Conservation (phyloP, 2,888 invertebrate species). For the Taphrorychus bicolor region DNA sequence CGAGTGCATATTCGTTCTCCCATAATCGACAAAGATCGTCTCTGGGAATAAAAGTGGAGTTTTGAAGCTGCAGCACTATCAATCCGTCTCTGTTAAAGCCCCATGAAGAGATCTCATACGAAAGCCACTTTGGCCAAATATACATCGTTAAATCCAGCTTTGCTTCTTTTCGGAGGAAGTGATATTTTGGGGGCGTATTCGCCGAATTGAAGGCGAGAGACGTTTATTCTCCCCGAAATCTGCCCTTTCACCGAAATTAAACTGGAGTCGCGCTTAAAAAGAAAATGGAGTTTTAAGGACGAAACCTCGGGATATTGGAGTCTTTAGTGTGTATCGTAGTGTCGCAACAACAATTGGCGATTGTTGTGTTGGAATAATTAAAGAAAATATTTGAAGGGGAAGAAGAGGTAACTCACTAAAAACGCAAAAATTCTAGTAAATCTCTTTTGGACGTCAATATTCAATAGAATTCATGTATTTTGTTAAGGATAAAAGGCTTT, state of each 20-base stretch:
- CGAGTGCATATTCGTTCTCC: not conserved
- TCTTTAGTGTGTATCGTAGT: no score
- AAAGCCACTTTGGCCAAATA: conserved; percentile 5
- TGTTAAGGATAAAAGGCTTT: no score
- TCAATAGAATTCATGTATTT: no score
- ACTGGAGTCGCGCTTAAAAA: conserved; percentile 1
- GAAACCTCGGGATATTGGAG: no score
- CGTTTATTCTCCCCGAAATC: conserved; percentile 20
- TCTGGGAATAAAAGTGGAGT: not conserved
- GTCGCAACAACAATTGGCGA: no score
- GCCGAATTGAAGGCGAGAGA: conserved; percentile 20
- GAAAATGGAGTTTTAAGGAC: conserved; percentile 8
- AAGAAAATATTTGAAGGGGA: no score
- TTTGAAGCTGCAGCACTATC: not conserved
- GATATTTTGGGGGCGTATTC: conserved; percentile 20
- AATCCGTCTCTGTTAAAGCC: not conserved
- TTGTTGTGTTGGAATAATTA: no score
- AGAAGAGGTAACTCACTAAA: no score
- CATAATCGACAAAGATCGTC: not conserved
- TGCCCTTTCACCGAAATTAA: conserved; percentile 24
- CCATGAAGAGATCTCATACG: not conserved
- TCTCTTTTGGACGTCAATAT: no score
- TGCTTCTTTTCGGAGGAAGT: conserved; percentile 4
- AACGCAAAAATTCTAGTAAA: no score
- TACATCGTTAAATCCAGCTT: conserved; percentile 19